Conservation (phyloP, 2,888 invertebrate genomes). For the Pterostichus madidus region DNA sequence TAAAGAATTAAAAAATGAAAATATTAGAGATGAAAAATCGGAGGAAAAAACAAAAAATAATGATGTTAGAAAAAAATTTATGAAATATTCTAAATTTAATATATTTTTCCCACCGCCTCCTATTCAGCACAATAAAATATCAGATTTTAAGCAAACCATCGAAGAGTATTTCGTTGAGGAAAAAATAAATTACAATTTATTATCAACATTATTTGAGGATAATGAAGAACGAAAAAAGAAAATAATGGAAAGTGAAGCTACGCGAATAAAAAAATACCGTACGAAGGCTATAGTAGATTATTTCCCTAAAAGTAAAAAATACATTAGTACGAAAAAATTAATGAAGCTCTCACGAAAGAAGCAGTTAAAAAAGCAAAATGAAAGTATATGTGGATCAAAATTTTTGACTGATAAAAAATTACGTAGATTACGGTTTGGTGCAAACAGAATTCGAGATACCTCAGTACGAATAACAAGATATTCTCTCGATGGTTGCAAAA, state of each 20-base stretch:
- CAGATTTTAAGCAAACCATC: conserved; percentile 46
- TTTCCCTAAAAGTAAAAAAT: neutral
- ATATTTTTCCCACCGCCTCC: conserved; percentile 38
- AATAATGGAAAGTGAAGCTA: neutral
- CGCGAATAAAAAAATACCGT: neutral
- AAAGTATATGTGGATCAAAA: neutral
- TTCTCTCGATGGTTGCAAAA: conserved; percentile 44
- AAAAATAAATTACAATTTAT: conserved; percentile 5
- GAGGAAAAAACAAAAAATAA: conserved; percentile 49
- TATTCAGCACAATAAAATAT: conserved; percentile 39
- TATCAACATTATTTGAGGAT: neutral
- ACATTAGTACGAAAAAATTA: neutral
- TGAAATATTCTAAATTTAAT: conserved; percentile 59
- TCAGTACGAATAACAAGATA: conserved; percentile 54
- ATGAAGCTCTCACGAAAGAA: neutral
- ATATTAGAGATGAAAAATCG: conserved; percentile 42
- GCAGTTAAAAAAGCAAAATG: conserved; percentile 22
- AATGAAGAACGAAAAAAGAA: conserved; percentile 9
- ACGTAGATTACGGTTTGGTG: conserved; percentile 34
- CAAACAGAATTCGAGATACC: conserved; percentile 38
- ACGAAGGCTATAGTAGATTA: neutral
- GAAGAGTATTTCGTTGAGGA: conserved; percentile 43
- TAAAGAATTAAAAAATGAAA: conserved; percentile 66
- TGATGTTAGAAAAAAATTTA: conserved; percentile 56
- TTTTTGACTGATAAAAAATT: conserved; percentile 7